Evolutionary conservation across 2,113 vertebrate genomes (phyloP).

Genomic region (Montifringilla adamsi): DNA sequence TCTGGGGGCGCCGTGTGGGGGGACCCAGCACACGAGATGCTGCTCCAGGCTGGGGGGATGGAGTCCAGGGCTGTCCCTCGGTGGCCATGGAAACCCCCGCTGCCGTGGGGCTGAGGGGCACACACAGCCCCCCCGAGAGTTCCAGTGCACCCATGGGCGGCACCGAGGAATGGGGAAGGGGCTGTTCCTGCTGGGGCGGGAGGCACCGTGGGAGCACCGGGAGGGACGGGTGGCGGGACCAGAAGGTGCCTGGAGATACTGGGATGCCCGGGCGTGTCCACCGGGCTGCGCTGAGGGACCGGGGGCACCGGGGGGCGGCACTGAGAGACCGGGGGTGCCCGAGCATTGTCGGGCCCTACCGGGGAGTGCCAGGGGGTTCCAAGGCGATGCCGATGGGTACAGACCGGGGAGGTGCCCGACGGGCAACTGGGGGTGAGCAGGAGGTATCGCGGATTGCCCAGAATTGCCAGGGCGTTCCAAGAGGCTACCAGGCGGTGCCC

Average conservation of each 20-base stretch:
- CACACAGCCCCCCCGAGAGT: neutral
- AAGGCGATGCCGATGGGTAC: too few relatives aligned
- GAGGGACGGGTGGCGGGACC: fast-evolving
- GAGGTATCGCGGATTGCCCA: neutral
- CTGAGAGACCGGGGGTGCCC: neutral
- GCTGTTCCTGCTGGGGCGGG: neutral
- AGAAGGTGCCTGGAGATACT: neutral
- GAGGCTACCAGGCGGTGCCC: neutral
- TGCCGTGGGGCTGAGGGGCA: neutral
- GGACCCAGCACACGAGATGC: neutral
- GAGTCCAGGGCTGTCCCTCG: neutral
- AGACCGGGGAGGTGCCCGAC: too few relatives aligned
- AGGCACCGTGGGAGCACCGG: neutral
- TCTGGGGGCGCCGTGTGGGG: fast-evolving
- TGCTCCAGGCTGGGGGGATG: neutral
- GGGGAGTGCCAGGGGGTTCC: neutral
- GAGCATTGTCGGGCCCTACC: neutral
- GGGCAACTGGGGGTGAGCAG: too few relatives aligned
- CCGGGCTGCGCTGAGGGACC: neutral
- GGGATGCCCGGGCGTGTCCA: neutral
- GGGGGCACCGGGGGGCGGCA: neutral
- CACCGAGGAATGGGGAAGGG: neutral
- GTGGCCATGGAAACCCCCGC: too few relatives aligned
- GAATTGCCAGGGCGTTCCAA: neutral
- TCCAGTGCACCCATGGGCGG: neutral